Conservation (phyloP, 2,113 vertebrate species). For the Pachypanchax playfairii region DNA sequence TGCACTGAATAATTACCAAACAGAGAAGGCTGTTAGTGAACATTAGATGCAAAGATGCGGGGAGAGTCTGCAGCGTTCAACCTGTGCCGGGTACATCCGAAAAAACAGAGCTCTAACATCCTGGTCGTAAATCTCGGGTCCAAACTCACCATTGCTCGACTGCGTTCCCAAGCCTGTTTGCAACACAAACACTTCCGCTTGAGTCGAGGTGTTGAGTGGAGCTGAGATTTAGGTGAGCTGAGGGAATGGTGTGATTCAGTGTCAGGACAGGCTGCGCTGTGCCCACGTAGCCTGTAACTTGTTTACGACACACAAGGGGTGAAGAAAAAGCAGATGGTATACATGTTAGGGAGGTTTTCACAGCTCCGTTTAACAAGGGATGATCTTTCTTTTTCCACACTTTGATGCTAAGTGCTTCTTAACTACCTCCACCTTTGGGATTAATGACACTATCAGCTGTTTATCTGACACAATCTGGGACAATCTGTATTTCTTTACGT, state of each 20-base stretch:
- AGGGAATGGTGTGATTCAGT: constrained; percentile 66
- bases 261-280: constrained; percentile 59
- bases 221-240: constrained; percentile 66
- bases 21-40: neutral
- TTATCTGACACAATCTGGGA: constrained; percentile 46
- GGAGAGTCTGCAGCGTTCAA: constrained; percentile 7
- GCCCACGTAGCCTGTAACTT: constrained; percentile 55
- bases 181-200: constrained; percentile 71
- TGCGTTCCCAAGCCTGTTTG: constrained; percentile 51
- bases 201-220: constrained; percentile 70
- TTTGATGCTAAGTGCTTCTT: constrained; percentile 60
- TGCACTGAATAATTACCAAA: constrained; percentile 11
- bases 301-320: constrained; percentile 65
- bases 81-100: constrained; percentile 9
- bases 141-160: constrained; percentile 31
- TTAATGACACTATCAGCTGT: constrained; percentile 61
- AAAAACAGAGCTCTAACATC: constrained; percentile 12
- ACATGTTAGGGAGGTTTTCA: constrained; percentile 62
- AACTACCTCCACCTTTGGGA: constrained; percentile 52
- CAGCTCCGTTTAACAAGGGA: constrained; percentile 39
- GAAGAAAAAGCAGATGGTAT: constrained; percentile 62
- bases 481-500: constrained; percentile 38
- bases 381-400: constrained; percentile 52
- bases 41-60: constrained; percentile 4
- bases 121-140: constrained; percentile 57